Percentiles rank a stretch among this genome's conserved stretches.
Evolutionary conservation across 2,888 invertebrate species (phyloP).

Genomic region (Ceriagrion tenellum): DNA sequence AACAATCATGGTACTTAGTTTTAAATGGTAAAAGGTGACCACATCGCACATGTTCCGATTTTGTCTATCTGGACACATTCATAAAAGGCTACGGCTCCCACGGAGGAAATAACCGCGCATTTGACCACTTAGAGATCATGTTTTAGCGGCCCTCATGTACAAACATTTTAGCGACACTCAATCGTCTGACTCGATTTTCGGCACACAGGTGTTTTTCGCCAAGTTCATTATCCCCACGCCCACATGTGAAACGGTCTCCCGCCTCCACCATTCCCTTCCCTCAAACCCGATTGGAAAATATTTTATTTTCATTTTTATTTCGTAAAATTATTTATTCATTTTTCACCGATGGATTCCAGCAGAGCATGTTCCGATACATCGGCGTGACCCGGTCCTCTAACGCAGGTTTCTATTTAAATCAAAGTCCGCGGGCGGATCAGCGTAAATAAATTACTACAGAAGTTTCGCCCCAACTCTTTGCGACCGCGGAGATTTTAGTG

Average conservation of each 20-base stretch:
- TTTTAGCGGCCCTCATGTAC: not conserved
- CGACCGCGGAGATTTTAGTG: not conserved
- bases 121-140: not conserved
- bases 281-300: conserved; percentile 24
- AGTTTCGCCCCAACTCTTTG: not conserved
- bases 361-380: not conserved
- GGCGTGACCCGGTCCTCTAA: not conserved
- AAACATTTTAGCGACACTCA: not conserved
- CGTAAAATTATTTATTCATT: not conserved
- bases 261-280: conserved; percentile 10
- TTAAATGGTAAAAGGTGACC: no score
- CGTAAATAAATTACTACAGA: not conserved
- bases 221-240: conserved; percentile 57
- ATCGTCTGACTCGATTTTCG: not conserved
- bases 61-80: no score
- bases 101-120: no score
- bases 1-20: no score
- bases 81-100: no score
- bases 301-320: not conserved
- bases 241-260: not conserved
- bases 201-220: conserved; percentile 55
- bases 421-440: not conserved
- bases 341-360: not conserved
- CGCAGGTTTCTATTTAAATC: not conserved
- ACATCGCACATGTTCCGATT: no score